Conservation (phyloP, 1,140 invertebrate species). For the Leptopilina boulardi region DNA sequence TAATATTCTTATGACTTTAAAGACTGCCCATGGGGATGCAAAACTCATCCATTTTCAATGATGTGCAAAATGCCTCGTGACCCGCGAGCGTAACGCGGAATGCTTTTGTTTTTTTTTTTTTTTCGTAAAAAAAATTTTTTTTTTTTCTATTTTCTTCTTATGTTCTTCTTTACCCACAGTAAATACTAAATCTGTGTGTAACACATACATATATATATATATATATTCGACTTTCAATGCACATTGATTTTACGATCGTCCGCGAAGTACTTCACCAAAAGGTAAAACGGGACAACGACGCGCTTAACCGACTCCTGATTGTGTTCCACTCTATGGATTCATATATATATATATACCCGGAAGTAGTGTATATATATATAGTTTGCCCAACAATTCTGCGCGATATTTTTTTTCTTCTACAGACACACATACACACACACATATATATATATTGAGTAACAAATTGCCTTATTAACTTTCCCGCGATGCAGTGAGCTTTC, state of each 20-base stretch:
- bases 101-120: constrained; percentile 33
- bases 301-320: constrained; percentile 23
- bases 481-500: constrained; percentile 17
- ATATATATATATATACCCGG: constrained; percentile 50
- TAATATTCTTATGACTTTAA: constrained; percentile 44
- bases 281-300: background rate
- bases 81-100: constrained; percentile 61
- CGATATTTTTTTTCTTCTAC: constrained; percentile 16
- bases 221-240: constrained; percentile 5
- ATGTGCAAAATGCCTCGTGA: constrained; percentile 55
- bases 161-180: background rate
- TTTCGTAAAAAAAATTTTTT: background rate
- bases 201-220: too few relatives aligned
- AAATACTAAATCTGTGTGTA: too few relatives aligned
- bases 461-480: constrained; percentile 48
- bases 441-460: too few relatives aligned
- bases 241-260: constrained; percentile 51
- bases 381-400: constrained; percentile 46
- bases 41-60: constrained; percentile 48
- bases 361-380: too few relatives aligned
- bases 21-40: constrained; percentile 46
- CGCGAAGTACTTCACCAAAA: constrained; percentile 49
- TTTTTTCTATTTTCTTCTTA: background rate
- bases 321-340: constrained; percentile 49
- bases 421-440: too few relatives aligned